Percentiles rank a stretch among this genome's conserved stretches.
phyloP scores from a whole-genome alignment of 2,113 vertebrate genomes.

The Macrotus californicus region DNA sequence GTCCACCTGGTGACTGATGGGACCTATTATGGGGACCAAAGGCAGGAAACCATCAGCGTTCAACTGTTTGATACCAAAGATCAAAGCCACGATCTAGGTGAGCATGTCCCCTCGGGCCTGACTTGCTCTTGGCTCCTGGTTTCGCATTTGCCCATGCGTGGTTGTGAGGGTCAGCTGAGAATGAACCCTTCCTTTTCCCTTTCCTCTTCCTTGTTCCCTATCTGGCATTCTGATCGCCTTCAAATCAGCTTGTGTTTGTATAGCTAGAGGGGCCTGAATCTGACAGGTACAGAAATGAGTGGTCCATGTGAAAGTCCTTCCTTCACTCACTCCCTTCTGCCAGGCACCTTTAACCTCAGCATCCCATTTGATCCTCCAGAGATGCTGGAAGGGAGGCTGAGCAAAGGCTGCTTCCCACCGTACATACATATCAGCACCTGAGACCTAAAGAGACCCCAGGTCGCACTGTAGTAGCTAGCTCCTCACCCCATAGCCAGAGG shows the following conservation, averaged over 20 bases:
- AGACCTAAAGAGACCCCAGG: background rate
- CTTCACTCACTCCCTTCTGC: background rate
- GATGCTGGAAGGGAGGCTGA: background rate
- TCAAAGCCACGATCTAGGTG: slow-evolving; percentile 91
- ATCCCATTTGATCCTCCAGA: background rate
- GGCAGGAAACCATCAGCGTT: slow-evolving; percentile 92
- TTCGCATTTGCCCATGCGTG: fast-evolving
- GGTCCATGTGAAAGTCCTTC: background rate
- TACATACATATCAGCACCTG: background rate
- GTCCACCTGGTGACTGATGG: slow-evolving; percentile 96
- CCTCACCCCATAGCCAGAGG: background rate
- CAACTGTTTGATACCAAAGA: slow-evolving; percentile 94
- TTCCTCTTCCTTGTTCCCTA: background rate
- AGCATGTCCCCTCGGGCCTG: slow-evolving; percentile 36
- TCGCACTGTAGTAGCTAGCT: fast-evolving
- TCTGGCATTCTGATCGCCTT: background rate
- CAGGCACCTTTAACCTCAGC: background rate
- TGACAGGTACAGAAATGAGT: background rate
- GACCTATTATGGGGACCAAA: slow-evolving; percentile 90
- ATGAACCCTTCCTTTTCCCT: background rate
- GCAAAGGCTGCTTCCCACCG: background rate
- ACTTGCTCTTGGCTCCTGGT: background rate
- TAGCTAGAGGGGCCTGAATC: background rate
- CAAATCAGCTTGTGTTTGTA: background rate
- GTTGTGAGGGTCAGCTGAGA: background rate